Conservation (phyloP, 2,797 vertebrate species). For the Acestrorhynchus altus region DNA sequence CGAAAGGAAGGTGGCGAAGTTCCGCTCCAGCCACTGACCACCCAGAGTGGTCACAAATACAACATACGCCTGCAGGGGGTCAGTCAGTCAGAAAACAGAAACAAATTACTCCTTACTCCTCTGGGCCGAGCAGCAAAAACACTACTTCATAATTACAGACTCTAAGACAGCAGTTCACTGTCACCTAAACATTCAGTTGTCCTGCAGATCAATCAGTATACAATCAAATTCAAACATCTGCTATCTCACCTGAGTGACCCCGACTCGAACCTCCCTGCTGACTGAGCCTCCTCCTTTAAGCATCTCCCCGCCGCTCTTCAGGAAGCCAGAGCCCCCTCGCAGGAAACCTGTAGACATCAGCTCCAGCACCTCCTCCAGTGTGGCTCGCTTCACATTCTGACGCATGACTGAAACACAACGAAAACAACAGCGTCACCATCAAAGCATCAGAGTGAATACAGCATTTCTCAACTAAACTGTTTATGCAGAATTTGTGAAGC, state of each 20-base stretch:
- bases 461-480: too few relatives aligned
- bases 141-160: too few relatives aligned
- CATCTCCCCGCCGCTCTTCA: constrained; percentile 98
- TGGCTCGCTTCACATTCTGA: constrained; percentile 96
- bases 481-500: too few relatives aligned
- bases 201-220: too few relatives aligned
- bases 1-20: constrained; percentile 94
- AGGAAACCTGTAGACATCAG: constrained; percentile 97
- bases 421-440: background rate
- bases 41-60: constrained; percentile 95
- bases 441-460: too few relatives aligned
- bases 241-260: constrained; percentile 92
- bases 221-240: too few relatives aligned
- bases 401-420: constrained; percentile 87
- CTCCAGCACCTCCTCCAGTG: constrained; percentile 95
- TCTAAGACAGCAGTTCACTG: too few relatives aligned
- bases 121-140: too few relatives aligned
- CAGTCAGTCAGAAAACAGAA: too few relatives aligned
- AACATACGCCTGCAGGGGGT: constrained; percentile 90
- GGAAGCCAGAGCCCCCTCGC: constrained; percentile 94
- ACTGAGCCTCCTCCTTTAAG: constrained; percentile 96
- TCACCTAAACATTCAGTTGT: too few relatives aligned
- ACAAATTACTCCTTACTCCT: too few relatives aligned
- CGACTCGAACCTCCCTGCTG: constrained; percentile 97
- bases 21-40: constrained; percentile 97